Percentiles rank a stretch among this genome's conserved stretches.
Conservation (phyloP, 2,888 invertebrate species). For the Tromatobia lineatoria region DNA sequence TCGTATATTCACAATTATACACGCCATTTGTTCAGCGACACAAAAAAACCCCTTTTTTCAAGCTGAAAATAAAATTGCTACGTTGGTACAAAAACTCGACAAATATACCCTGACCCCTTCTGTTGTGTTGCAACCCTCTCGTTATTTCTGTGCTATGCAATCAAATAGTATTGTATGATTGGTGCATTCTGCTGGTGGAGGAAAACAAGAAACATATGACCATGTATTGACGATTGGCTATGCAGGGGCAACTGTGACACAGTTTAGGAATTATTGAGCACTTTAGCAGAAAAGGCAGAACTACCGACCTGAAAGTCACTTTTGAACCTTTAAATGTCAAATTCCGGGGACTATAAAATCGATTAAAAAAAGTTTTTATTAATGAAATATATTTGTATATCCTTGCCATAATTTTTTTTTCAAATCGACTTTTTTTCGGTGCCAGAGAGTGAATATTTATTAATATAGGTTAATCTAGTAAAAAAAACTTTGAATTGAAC, state of each 20-base stretch:
- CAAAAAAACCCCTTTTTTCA: slow-evolving; percentile 29
- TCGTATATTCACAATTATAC: slow-evolving; percentile 50
- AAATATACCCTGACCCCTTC: slow-evolving; percentile 4
- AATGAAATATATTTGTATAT: too few species aligned
- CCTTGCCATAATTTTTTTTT: too few species aligned
- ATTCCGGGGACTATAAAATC: too few species aligned
- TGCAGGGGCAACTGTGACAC: background rate
- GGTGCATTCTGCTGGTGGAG: background rate
- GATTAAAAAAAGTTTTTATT: background rate
- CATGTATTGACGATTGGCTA: background rate
- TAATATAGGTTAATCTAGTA: too few species aligned
- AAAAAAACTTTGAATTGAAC: too few species aligned
- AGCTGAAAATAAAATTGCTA: slow-evolving; percentile 21
- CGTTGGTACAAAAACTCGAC: slow-evolving; percentile 6
- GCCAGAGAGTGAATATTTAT: too few species aligned
- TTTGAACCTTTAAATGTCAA: background rate
- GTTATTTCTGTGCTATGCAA: slow-evolving; percentile 20
- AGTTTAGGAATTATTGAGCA: background rate
- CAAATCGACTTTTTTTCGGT: too few species aligned
- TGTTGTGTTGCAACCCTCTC: slow-evolving; percentile 5
- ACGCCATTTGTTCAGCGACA: slow-evolving; percentile 21
- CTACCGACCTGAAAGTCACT: background rate
- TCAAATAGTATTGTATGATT: slow-evolving; percentile 9
- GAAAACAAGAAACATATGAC: slow-evolving; percentile 3
- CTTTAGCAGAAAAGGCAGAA: background rate